phyloP scores from a whole-genome alignment of 1,140 invertebrate species.

The Drosophila gunungcola region DNA sequence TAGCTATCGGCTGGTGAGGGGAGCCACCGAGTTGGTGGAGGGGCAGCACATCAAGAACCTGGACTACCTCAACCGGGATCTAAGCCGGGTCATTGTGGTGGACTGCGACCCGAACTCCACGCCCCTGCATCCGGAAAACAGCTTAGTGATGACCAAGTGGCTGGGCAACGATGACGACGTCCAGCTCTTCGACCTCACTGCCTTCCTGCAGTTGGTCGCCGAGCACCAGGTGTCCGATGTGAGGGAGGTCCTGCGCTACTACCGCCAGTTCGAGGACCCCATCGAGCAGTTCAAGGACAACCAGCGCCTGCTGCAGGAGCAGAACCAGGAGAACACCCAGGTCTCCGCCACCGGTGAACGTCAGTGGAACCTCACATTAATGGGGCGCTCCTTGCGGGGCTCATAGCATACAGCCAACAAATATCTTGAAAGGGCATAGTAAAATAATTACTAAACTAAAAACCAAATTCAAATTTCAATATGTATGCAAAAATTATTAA shows the following conservation, averaged over 20 bases:
- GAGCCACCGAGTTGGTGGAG: constrained; percentile 97
- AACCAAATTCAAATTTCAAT: background rate
- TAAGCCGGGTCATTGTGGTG: constrained; percentile 97
- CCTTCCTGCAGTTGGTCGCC: constrained; percentile 95
- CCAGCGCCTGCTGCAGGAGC: constrained; percentile 90
- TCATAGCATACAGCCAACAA: background rate
- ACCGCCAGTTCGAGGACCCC: constrained; percentile 97
- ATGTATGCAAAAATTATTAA: background rate
- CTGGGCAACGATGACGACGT: constrained; percentile 96
- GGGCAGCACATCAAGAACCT: constrained; percentile 99
- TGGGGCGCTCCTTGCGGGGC: constrained; percentile 19
- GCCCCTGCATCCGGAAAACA: constrained; percentile 94
- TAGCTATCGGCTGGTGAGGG: constrained; percentile 95
- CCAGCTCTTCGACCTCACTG: constrained; percentile 94
- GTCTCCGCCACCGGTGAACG: background rate
- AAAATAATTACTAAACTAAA: background rate
- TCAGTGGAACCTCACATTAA: constrained; percentile 10
- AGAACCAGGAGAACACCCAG: constrained; percentile 85
- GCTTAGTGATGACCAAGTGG: constrained; percentile 95
- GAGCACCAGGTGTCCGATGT: constrained; percentile 96
- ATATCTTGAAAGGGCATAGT: too few species aligned
- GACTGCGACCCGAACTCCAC: constrained; percentile 97
- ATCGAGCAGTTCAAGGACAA: constrained; percentile 95
- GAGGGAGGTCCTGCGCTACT: constrained; percentile 95
- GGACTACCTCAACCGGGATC: constrained; percentile 96